Conservation (phyloP, 1,140 invertebrate genomes). For the Conus ventricosus region DNA sequence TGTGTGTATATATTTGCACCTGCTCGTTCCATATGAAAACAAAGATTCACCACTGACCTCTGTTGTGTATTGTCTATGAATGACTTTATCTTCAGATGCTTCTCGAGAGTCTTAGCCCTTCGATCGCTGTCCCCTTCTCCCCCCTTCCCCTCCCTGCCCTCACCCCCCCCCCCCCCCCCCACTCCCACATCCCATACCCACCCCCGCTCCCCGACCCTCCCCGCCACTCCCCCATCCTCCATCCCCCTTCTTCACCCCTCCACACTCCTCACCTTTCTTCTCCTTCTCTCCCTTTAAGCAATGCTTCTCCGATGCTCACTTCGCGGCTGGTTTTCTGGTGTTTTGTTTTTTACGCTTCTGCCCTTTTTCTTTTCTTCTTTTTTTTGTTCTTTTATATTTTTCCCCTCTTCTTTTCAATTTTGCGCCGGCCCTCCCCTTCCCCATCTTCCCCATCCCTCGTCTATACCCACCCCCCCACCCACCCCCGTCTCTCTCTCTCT, state of each 20-base stretch:
- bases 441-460: not conserved
- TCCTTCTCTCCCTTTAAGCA: not conserved
- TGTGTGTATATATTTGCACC: no score
- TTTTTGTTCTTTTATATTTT: no score
- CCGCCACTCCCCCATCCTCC: not conserved
- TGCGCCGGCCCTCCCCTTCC: not conserved
- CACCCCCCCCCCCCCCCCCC: not conserved
- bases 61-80: no score
- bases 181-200: not conserved
- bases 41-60: no score
- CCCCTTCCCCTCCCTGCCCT: not conserved
- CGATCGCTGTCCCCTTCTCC: no score
- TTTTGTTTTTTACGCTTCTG: no score
- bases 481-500: not conserved
- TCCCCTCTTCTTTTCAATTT: not conserved
- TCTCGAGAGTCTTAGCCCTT: no score
- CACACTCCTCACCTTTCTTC: not conserved
- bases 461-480: not conserved
- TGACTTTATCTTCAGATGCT: no score
- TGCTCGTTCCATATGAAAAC: no score
- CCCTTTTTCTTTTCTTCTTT: no score
- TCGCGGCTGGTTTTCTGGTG: no score
- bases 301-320: no score
- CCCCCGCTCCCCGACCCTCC: not conserved
- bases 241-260: not conserved